Evolutionary conservation across 2,888 invertebrate genomes (phyloP).

Genomic region (Eudasyphora cyanicolor): DNA sequence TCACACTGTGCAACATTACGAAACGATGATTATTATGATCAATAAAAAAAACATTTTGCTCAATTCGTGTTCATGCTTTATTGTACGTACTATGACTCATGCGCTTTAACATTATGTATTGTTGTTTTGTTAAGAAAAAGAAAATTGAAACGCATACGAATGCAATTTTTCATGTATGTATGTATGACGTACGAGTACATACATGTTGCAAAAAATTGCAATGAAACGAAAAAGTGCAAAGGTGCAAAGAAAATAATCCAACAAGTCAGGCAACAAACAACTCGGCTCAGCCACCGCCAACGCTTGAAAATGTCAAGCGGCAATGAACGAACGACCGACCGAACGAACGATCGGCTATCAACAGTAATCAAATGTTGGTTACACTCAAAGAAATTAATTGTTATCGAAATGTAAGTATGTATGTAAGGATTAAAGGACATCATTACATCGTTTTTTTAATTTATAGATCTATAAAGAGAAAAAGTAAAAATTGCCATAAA

Average conservation of each 20-base stretch:
- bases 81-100: slow-evolving; percentile 44
- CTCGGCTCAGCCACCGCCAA: slow-evolving; percentile 45
- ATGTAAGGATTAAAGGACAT: too few relatives aligned
- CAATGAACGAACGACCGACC: slow-evolving; percentile 52
- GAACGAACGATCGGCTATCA: slow-evolving; percentile 44
- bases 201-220: neutral
- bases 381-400: slow-evolving; percentile 16
- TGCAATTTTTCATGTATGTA: slow-evolving; percentile 34
- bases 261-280: slow-evolving; percentile 18
- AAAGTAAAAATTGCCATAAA: neutral
- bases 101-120: slow-evolving; percentile 28
- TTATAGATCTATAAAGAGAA: neutral
- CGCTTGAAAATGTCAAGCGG: slow-evolving; percentile 57
- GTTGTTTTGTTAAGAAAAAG: too few relatives aligned
- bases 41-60: neutral
- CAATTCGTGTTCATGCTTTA: neutral
- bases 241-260: slow-evolving; percentile 43
- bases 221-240: slow-evolving; percentile 44
- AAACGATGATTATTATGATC: slow-evolving; percentile 14
- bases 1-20: slow-evolving; percentile 2
- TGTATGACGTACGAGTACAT: too few relatives aligned
- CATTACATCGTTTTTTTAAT: too few relatives aligned
- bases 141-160: slow-evolving; percentile 18
- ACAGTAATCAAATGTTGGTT: slow-evolving; percentile 51
- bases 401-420: too few relatives aligned